phyloP scores from a whole-genome alignment of 2,113 vertebrate genomes.

The Gasterosteus aculeatus region DNA sequence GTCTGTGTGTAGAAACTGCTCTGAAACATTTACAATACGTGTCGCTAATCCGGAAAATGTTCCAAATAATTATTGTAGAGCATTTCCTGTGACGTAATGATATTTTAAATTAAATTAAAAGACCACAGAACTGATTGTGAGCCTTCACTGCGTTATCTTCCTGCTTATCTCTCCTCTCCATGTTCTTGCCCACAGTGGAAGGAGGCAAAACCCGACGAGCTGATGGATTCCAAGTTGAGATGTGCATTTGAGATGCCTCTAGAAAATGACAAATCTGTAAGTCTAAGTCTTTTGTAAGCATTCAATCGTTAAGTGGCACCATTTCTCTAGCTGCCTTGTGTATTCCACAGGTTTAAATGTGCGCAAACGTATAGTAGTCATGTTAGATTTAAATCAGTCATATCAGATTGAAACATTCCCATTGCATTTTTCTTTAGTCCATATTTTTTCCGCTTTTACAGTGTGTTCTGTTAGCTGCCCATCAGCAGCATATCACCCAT shows the following conservation, averaged over 20 bases:
- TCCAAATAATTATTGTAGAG: not conserved
- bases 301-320: not conserved
- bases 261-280: conserved; percentile 93
- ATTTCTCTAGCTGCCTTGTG: conserved; percentile 5
- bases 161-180: not conserved
- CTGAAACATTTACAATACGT: conserved; percentile 5
- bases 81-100: not conserved
- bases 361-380: no score
- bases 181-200: conserved; percentile 87
- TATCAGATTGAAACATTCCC: not conserved
- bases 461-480: not conserved
- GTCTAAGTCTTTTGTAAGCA: not conserved
- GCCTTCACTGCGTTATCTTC: not conserved
- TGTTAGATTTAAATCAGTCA: not conserved
- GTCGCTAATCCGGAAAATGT: not conserved
- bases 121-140: not conserved
- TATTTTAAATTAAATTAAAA: not conserved
- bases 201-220: conserved; percentile 94
- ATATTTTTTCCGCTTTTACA: not conserved
- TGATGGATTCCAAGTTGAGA: conserved; percentile 98
- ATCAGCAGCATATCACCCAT: conserved; percentile 39
- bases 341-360: not conserved
- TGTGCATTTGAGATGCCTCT: conserved; percentile 95
- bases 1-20: not conserved
- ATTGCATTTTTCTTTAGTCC: not conserved